These are phyloP conservation scores for Caenorhabditis elegans DNA, from an alignment of 1,140 invertebrate genomes.

Conservation along the genomic window DNA sequence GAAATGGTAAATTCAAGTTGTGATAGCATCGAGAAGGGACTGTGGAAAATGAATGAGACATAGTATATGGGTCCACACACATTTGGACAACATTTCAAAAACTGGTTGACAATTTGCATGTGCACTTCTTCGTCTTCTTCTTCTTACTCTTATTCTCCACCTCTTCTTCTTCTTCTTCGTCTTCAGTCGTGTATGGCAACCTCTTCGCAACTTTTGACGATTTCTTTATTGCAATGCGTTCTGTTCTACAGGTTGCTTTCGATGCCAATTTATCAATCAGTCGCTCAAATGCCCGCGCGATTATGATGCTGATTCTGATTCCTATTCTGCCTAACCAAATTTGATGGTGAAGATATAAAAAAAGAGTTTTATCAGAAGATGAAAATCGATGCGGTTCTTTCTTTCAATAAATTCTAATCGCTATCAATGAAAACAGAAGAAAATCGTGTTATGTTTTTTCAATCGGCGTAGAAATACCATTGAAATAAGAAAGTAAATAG, in stretches of 20 bases:
- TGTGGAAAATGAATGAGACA: neutral
- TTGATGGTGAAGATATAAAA: neutral
- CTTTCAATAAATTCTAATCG: neutral
- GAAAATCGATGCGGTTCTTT: neutral
- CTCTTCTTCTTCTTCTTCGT: too few relatives aligned
- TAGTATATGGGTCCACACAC: conserved; percentile 2
- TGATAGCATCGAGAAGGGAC: conserved; percentile 6
- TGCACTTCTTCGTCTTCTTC: neutral
- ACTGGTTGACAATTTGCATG: conserved; percentile 21
- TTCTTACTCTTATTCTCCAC: neutral
- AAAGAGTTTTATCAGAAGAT: neutral
- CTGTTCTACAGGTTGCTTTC: conserved; percentile 4
- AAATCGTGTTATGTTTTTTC: conserved; percentile 9
- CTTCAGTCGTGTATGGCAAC: conserved; percentile 11
- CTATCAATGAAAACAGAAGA: neutral
- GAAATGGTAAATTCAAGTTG: neutral
- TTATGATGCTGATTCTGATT: neutral
- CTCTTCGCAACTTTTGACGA: conserved; percentile 1
- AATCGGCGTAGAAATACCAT: neutral
- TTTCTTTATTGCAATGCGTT: conserved; percentile 13
- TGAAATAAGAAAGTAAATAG: conserved; percentile 19
- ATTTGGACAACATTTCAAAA: conserved; percentile 10
- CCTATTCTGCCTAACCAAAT: conserved; percentile 6
- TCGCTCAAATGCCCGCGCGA: neutral
- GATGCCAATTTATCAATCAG: conserved; percentile 20